phyloP scores from a whole-genome alignment of 2,113 vertebrate species.

The Cyphomyrus discorhynchus region DNA sequence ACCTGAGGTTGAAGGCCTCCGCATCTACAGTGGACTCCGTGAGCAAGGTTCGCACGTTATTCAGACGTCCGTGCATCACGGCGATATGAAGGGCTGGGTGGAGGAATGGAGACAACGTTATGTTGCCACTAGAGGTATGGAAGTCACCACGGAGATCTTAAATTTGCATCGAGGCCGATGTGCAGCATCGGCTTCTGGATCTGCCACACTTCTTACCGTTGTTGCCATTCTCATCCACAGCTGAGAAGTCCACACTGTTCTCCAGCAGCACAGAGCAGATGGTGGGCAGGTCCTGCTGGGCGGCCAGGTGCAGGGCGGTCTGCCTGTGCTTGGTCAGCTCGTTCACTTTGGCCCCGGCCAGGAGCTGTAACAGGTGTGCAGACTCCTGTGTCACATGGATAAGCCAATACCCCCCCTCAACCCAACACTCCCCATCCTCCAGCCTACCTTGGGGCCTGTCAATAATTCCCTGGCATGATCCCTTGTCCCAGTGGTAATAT shows the following conservation, averaged over 20 bases:
- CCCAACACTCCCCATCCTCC: background rate
- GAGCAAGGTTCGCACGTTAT: slow-evolving; percentile 86
- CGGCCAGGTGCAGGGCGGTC: slow-evolving; percentile 89
- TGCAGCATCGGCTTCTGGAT: background rate
- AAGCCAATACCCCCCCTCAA: background rate
- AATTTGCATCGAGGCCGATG: background rate
- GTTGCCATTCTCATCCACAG: slow-evolving; percentile 93
- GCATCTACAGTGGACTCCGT: slow-evolving; percentile 93
- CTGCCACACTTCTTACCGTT: slow-evolving; percentile 66
- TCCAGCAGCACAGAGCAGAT: slow-evolving; percentile 94
- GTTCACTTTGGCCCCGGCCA: slow-evolving; percentile 92
- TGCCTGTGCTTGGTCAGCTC: slow-evolving; percentile 96
- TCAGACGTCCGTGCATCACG: slow-evolving; percentile 93
- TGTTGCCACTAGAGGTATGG: background rate
- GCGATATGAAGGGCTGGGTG: slow-evolving; percentile 85
- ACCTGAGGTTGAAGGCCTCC: slow-evolving; percentile 94
- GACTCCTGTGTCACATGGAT: background rate
- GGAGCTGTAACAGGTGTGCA: slow-evolving; percentile 62
- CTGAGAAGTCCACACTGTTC: slow-evolving; percentile 86
- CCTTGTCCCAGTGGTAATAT: background rate
- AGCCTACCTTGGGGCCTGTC: background rate
- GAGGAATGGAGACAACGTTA: background rate
- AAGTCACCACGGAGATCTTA: background rate
- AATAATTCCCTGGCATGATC: background rate
- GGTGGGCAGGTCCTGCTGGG: slow-evolving; percentile 90